phyloP scores from a whole-genome alignment of 2,113 vertebrate species.

The Mohoua ochrocephala region DNA sequence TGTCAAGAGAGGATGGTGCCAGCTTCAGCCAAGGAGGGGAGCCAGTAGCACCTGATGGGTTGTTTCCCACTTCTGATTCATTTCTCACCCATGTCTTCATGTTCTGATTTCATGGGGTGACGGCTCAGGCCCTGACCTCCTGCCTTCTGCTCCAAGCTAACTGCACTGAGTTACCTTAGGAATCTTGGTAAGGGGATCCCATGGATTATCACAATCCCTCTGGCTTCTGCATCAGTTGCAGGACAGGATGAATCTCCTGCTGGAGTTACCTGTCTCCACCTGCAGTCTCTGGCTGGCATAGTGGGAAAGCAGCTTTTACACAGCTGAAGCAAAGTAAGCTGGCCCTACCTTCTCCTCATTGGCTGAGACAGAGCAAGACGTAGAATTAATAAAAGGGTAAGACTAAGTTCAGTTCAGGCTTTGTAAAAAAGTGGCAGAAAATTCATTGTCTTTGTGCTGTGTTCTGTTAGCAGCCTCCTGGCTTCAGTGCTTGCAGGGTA shows the following conservation, averaged over 20 bases:
- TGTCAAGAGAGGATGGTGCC: background rate
- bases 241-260: background rate
- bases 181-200: background rate
- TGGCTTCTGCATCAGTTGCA: background rate
- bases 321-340: background rate
- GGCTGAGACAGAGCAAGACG: background rate
- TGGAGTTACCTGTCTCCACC: background rate
- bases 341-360: background rate
- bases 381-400: background rate
- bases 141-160: background rate
- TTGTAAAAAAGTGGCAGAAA: background rate
- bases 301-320: background rate
- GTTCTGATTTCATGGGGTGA: background rate
- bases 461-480: background rate
- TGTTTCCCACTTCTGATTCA: background rate
- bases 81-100: background rate
- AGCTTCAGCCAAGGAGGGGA: background rate
- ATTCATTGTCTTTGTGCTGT: background rate
- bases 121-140: background rate
- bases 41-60: background rate
- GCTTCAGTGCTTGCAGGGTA: background rate
- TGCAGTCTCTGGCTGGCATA: background rate
- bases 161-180: background rate
- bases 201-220: background rate
- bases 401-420: background rate